Percentiles rank a stretch among this genome's conserved stretches.
phyloP scores from a whole-genome alignment of 2,113 vertebrate species.

The Elephantulus edwardii region DNA sequence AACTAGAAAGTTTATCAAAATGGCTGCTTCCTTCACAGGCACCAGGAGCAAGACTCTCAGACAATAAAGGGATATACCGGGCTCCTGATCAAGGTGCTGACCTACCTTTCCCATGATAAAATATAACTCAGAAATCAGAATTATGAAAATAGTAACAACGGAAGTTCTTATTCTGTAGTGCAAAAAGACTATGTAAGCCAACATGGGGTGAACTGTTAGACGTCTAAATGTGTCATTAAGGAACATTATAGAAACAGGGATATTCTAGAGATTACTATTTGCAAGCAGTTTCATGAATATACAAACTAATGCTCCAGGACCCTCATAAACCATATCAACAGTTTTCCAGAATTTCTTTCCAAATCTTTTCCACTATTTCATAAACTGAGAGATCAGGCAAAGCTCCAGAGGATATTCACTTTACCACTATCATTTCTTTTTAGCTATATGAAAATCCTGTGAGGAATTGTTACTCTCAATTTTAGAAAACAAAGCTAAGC shows the following conservation, averaged over 20 bases:
- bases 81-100: not conserved
- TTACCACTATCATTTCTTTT: slow-evolving; percentile 34
- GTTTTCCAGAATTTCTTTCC: slow-evolving; percentile 24
- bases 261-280: not conserved
- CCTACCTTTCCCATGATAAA: slow-evolving; percentile 48
- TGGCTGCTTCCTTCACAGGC: slow-evolving; percentile 14
- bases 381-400: not conserved
- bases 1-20: slow-evolving; percentile 31
- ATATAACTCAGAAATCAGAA: slow-evolving; percentile 22
- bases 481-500: not conserved
- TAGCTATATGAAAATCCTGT: not conserved
- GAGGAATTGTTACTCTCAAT: not conserved
- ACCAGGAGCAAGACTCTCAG: slow-evolving; percentile 22
- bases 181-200: not conserved
- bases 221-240: not conserved
- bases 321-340: not conserved
- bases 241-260: not conserved
- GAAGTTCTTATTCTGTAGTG: not conserved
- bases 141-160: not conserved
- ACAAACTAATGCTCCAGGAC: not conserved
- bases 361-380: slow-evolving; percentile 18
- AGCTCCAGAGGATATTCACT: not conserved
- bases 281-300: not conserved
- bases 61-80: slow-evolving; percentile 29
- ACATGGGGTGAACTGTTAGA: not conserved